Percentiles rank a stretch among this genome's conserved stretches.
These are phyloP conservation scores for Melanaphis sacchari DNA, from an alignment of 1,140 invertebrate genomes.

Conservation along the genomic window DNA sequence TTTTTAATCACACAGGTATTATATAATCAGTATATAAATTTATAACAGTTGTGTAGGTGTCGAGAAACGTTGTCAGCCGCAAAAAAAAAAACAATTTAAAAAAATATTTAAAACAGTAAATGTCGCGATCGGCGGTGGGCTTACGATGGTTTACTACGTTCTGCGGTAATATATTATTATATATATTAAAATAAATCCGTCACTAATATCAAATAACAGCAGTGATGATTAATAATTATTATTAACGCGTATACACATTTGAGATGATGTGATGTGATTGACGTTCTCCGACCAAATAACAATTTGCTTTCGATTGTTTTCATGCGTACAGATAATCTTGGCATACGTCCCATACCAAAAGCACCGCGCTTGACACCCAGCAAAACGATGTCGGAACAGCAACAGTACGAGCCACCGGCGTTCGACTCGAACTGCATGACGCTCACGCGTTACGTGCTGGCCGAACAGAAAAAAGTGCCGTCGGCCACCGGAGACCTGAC, in stretches of 20 bases:
- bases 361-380: neutral
- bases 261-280: no score
- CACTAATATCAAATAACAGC: no score
- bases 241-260: no score
- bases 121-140: neutral
- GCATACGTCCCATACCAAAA: neutral
- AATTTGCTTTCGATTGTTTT: no score
- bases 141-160: neutral
- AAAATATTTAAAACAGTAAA: neutral
- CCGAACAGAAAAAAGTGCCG: constrained; percentile 87
- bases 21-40: neutral
- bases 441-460: constrained; percentile 91
- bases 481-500: constrained; percentile 94
- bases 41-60: neutral
- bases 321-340: no score
- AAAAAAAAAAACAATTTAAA: no score
- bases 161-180: neutral
- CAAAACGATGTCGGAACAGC: constrained; percentile 58
- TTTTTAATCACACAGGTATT: neutral
- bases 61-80: neutral
- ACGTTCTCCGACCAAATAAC: no score
- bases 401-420: constrained; percentile 44
- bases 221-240: no score
- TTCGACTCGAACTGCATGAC: constrained; percentile 95
- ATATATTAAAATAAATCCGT: no score